Evolutionary conservation across 2,797 vertebrate genomes (phyloP).

Genomic region (Petrocephalus schoutedeni): DNA sequence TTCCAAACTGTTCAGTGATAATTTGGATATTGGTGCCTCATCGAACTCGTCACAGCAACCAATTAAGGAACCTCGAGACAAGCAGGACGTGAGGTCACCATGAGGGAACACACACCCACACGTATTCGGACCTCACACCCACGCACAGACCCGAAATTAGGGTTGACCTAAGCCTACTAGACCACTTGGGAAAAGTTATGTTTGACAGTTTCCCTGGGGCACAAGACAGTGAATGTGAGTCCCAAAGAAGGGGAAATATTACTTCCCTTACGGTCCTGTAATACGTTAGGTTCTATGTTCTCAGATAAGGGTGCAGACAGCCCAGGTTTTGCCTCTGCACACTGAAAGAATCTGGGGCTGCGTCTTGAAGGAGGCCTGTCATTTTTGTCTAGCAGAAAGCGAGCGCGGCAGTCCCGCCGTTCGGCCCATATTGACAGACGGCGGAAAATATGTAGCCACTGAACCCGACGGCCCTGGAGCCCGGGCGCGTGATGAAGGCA

Average conservation of each 20-base stretch:
- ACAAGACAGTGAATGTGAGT: neutral
- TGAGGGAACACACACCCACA: conserved; percentile 1
- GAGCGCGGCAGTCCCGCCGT: conserved; percentile 11
- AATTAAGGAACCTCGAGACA: neutral
- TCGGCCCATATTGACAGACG: conserved; percentile 35
- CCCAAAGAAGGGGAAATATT: neutral
- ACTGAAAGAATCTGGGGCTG: neutral
- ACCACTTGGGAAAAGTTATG: conserved; percentile 5
- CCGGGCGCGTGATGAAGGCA: conserved; percentile 10
- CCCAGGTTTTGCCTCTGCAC: neutral
- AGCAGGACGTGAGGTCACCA: neutral
- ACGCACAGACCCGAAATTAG: conserved; percentile 19
- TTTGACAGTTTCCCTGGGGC: conserved; percentile 3
- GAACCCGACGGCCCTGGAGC: conserved; percentile 28
- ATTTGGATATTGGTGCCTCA: neutral
- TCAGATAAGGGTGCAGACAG: neutral
- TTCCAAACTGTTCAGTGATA: neutral
- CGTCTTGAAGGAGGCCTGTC: neutral
- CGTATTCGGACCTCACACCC: conserved; percentile 10
- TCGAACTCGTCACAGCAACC: neutral
- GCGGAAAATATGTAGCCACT: conserved; percentile 36
- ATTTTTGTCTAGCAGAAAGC: conserved; percentile 23
- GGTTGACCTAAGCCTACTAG: conserved; percentile 16
- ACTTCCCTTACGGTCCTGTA: neutral
- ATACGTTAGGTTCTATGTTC: neutral